Conservation (phyloP, 2,888 invertebrate species). For the Serripes groenlandicus region DNA sequence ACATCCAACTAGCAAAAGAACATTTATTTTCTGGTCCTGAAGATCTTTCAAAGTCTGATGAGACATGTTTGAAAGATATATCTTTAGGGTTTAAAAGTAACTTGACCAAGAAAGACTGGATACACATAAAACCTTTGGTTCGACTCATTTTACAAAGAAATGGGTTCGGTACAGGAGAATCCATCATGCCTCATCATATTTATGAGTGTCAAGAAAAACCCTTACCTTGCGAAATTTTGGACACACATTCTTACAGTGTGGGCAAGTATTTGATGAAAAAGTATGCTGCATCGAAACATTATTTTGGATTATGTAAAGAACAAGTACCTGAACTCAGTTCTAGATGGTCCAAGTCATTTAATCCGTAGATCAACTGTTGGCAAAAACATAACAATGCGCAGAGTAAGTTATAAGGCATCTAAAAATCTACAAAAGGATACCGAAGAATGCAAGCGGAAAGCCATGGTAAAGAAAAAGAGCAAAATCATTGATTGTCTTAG, state of each 20-base stretch:
- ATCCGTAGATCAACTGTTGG: constrained; percentile 21
- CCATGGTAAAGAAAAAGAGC: neutral
- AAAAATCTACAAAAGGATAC: neutral
- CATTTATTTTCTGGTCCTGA: neutral
- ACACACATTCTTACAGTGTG: constrained; percentile 20
- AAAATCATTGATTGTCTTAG: neutral
- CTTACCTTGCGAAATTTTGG: constrained; percentile 36
- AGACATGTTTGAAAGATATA: neutral
- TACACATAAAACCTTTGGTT: constrained; percentile 1
- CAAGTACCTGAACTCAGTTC: neutral
- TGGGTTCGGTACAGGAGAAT: constrained; percentile 19
- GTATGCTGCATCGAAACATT: constrained; percentile 18
- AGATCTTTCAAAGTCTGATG: neutral
- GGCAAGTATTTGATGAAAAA: constrained; percentile 30
- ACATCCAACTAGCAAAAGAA: constrained; percentile 6
- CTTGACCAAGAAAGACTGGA: constrained; percentile 23
- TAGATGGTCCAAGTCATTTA: constrained; percentile 31
- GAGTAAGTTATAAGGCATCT: neutral
- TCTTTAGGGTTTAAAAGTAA: neutral
- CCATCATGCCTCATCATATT: constrained; percentile 15
- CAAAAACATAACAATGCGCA: constrained; percentile 37
- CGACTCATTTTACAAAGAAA: constrained; percentile 28
- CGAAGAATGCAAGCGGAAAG: neutral
- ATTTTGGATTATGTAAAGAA: constrained; percentile 18
- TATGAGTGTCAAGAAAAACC: constrained; percentile 8